Evolutionary conservation across 2,888 invertebrate species (phyloP).

Genomic region (Catocala fraxini): DNA sequence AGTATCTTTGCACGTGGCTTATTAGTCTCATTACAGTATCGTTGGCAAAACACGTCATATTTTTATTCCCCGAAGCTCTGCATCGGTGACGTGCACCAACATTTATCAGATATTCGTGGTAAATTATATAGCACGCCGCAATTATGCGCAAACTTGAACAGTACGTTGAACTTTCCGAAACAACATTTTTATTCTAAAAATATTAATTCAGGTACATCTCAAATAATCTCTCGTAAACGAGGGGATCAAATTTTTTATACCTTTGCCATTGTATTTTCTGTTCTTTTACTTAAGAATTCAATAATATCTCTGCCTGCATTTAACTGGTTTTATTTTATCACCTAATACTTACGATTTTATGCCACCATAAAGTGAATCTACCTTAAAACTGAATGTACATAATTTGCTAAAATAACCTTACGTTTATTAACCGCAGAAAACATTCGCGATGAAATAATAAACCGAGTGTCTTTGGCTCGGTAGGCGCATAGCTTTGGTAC

Average conservation of each 20-base stretch:
- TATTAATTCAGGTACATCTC: conserved; percentile 21
- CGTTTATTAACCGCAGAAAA: conserved; percentile 22
- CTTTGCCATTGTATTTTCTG: conserved; percentile 13
- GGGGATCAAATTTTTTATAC: conserved; percentile 15
- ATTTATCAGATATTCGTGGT: conserved; percentile 72
- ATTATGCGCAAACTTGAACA: conserved; percentile 58
- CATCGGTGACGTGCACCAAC: conserved; percentile 62
- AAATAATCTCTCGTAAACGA: conserved; percentile 22
- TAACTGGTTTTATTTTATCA: conserved; percentile 15
- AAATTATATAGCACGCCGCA: conserved; percentile 50
- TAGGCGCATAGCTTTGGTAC: too few species aligned
- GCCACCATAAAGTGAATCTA: conserved; percentile 23
- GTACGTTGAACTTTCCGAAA: conserved; percentile 65
- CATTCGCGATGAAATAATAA: conserved; percentile 25
- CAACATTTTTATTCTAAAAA: conserved; percentile 20
- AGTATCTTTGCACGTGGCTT: conserved; percentile 12
- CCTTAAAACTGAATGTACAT: conserved; percentile 21
- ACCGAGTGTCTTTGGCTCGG: background rate
- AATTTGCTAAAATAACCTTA: conserved; percentile 21
- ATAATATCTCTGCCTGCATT: conserved; percentile 5
- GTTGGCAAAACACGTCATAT: conserved; percentile 55
- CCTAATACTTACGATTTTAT: conserved; percentile 21
- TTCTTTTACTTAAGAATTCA: conserved; percentile 12
- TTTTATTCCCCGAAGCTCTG: conserved; percentile 48
- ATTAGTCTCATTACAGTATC: conserved; percentile 18